Evolutionary conservation across 2,797 vertebrate species (phyloP).

Genomic region (Xenops minutus): DNA sequence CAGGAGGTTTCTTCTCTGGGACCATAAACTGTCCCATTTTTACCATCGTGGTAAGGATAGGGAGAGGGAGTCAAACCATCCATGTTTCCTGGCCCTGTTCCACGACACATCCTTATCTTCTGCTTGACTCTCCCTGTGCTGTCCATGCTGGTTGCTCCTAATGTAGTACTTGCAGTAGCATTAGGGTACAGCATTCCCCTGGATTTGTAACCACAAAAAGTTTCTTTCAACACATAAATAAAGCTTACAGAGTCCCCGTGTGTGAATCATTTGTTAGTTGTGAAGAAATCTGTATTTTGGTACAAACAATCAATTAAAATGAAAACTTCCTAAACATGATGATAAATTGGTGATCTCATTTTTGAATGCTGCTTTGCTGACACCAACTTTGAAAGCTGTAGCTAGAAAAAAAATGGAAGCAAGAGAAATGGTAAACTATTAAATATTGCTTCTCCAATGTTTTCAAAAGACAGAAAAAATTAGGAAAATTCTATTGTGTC

Average conservation of each 20-base stretch:
- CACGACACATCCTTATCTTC: background rate
- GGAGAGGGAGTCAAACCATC: background rate
- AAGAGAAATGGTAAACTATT: background rate
- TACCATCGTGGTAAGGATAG: background rate
- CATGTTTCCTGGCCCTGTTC: background rate
- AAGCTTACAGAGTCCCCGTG: background rate
- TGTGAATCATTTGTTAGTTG: background rate
- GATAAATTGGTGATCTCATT: background rate
- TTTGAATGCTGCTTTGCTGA: background rate
- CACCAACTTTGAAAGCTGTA: background rate
- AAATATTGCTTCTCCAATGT: background rate
- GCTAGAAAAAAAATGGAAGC: background rate
- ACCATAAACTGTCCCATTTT: accelerated
- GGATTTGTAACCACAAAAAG: background rate
- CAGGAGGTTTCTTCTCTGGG: background rate
- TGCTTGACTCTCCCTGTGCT: background rate
- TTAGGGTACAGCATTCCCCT: background rate
- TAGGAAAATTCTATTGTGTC: background rate
- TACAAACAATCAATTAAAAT: background rate
- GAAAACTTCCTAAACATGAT: background rate
- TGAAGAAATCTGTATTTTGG: background rate
- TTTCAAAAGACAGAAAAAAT: background rate
- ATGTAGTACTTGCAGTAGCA: background rate
- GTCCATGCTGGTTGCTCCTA: background rate
- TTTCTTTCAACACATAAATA: background rate